These are phyloP conservation scores for Megathymus violae DNA, from an alignment of 1,140 invertebrate species.

Conservation along the genomic window DNA sequence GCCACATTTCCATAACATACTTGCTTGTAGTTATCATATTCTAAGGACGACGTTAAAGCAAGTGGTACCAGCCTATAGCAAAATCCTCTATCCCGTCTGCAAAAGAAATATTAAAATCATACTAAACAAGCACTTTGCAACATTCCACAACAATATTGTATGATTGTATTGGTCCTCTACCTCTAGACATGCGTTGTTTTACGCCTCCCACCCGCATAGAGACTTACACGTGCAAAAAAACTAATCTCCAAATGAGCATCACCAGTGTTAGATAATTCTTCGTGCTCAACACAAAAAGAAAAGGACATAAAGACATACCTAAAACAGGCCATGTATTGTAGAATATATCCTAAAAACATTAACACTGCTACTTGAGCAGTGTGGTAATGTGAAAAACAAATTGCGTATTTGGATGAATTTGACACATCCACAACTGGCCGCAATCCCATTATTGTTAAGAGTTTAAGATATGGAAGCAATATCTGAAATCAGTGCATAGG, in stretches of 20 bases:
- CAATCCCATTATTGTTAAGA: slow-evolving; percentile 89
- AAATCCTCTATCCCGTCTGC: slow-evolving; percentile 89
- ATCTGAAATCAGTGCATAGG: slow-evolving; percentile 81
- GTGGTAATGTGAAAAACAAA: slow-evolving; percentile 87
- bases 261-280: too few species aligned
- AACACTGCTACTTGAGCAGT: slow-evolving; percentile 86
- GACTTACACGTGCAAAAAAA: too few species aligned
- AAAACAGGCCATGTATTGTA: slow-evolving; percentile 91
- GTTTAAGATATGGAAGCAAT: slow-evolving; percentile 88
- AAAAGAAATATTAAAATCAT: slow-evolving; percentile 45
- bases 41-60: slow-evolving; percentile 63
- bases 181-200: too few species aligned
- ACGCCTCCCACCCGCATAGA: too few species aligned
- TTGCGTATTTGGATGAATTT: slow-evolving; percentile 84
- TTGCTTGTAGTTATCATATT: slow-evolving; percentile 81
- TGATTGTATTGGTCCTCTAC: not conserved
- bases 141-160: not conserved
- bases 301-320: slow-evolving; percentile 83
- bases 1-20: slow-evolving; percentile 88
- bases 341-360: slow-evolving; percentile 88
- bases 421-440: slow-evolving; percentile 86
- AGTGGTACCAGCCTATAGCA: slow-evolving; percentile 85
- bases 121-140: slow-evolving; percentile 4
- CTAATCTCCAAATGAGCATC: too few species aligned
- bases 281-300: too few species aligned